Evolutionary conservation across 2,113 vertebrate genomes (phyloP), one percentile per base, ranked within the genome.

Genomic region (Hemicordylus capensis): DNA sequence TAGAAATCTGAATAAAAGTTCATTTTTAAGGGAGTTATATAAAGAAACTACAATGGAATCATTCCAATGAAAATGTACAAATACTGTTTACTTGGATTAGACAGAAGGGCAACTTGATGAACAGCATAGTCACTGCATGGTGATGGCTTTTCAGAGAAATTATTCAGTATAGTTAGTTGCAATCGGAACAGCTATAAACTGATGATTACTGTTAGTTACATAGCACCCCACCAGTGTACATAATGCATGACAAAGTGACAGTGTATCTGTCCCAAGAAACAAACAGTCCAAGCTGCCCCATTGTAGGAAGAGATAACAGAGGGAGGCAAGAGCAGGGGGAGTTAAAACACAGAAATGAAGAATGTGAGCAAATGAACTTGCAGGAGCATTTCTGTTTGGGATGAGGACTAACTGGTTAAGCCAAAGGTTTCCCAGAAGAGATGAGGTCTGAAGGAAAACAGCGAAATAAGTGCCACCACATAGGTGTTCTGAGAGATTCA

Each of bases 101-200:
- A 90, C 70, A 64, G 89, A 76, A 75, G 87, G 91, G 92, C 88
- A 94, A 87, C 85, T 92, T 92, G 87, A 88, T 87, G 89, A 92
- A 90, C 80, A 92, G 86, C 84, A 86, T 86, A 90, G 86, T 92
- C 87, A 88, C 90, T 86, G 82, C 88, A 89, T 89, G 90, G 87
- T 90, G 90, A 86, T 94, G 93, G 34, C 85, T 94, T 76, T 93
- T 92, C 86, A 94, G 88, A 92, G 85, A 91, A 94, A 87, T 94
- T 93, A 91, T 93, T 94, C 90, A 93, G 85, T 90, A 14, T 91
- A 66, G 87, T 72, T 66, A 88, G 74, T 81, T 64, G 48, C 31
- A 54, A 54, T 56, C 54, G 58, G n/a, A 85, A 46, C 44, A 88
- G 88, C 81, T 0, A 0, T 86, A 86, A 87, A 79, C 82, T 90